These are phyloP conservation scores for Dugesia japonica DNA, from an alignment of 2,888 invertebrate genomes.

Conservation along the genomic window DNA sequence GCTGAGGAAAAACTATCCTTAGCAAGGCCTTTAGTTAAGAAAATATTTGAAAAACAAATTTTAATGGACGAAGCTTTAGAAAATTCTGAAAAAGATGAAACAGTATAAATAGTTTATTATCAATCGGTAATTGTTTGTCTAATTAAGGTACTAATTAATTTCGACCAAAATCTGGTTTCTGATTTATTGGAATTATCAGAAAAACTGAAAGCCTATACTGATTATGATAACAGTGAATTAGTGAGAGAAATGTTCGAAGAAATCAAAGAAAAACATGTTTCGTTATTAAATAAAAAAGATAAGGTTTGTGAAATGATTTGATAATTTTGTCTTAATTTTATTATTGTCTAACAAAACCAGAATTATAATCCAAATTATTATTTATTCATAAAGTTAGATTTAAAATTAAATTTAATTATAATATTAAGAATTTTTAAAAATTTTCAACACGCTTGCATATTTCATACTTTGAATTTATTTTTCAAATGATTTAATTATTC, in stretches of 20 bases:
- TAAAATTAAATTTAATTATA: no score
- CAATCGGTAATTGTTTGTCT: no score
- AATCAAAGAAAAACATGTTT: background rate
- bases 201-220: background rate
- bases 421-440: no score
- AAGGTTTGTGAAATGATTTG: no score
- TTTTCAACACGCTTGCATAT: no score
- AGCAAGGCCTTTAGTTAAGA: background rate
- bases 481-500: no score
- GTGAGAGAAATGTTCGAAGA: background rate
- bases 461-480: no score
- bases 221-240: conserved; percentile 3
- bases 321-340: no score
- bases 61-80: background rate
- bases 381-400: no score
- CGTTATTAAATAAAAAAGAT: background rate
- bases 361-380: no score
- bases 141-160: background rate
- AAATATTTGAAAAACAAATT: background rate
- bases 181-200: background rate
- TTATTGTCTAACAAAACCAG: no score
- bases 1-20: background rate
- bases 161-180: background rate
- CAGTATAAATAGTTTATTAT: background rate
- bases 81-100: background rate